Conservation (phyloP, 2,888 invertebrate species). For the Pristionchus mayeri region DNA sequence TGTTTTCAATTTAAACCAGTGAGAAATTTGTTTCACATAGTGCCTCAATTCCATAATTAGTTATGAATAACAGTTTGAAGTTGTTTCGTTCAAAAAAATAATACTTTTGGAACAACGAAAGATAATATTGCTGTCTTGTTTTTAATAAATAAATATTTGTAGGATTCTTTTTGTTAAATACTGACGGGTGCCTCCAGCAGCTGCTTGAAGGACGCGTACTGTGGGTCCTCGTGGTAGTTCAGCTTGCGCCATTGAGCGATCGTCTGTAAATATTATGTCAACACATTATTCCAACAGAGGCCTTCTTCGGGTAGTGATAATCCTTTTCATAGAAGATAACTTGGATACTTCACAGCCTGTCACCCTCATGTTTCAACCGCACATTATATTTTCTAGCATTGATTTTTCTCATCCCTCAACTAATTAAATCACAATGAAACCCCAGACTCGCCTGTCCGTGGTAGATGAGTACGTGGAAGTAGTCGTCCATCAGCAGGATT, state of each 20-base stretch:
- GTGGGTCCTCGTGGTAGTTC: conserved; percentile 95
- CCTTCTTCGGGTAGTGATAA: neutral
- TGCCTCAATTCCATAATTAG: neutral
- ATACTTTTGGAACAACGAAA: too few species aligned
- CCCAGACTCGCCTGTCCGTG: conserved; percentile 87
- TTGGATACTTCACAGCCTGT: neutral
- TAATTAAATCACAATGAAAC: too few species aligned
- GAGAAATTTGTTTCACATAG: neutral
- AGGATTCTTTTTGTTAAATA: too few species aligned
- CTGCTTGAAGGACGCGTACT: conserved; percentile 97
- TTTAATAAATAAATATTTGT: too few species aligned
- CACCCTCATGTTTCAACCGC: neutral
- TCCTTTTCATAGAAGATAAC: neutral
- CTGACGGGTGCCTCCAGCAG: conserved; percentile 91
- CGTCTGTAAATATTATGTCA: conserved; percentile 83
- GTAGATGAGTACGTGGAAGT: conserved; percentile 99
- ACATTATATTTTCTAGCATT: too few species aligned
- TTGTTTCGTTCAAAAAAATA: too few species aligned
- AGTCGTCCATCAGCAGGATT: conserved; percentile 98
- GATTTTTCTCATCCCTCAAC: too few species aligned
- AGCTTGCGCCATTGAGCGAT: conserved; percentile 96
- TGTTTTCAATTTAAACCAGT: neutral
- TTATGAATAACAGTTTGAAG: too few species aligned
- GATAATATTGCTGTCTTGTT: too few species aligned
- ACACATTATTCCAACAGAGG: too few species aligned